Conservation (phyloP, 1,140 invertebrate genomes). For the Ostrea edulis region DNA sequence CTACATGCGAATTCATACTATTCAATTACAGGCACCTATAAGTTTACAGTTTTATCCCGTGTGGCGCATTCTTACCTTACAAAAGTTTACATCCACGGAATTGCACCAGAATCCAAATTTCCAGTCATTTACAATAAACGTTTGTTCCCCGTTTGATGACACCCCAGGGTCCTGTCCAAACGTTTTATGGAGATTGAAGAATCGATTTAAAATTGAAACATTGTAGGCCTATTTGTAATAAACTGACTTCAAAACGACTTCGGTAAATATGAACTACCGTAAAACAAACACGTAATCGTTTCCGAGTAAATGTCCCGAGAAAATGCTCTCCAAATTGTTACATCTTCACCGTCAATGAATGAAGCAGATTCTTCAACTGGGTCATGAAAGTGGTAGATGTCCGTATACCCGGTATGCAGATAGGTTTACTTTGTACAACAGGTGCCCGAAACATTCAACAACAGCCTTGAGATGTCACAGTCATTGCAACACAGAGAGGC, state of each 20-base stretch:
- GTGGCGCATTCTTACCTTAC: background rate
- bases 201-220: constrained; percentile 36
- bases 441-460: background rate
- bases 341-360: background rate
- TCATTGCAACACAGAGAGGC: background rate
- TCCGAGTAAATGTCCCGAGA: background rate
- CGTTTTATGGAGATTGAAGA: background rate
- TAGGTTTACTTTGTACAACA: background rate
- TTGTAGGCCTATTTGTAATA: constrained; percentile 9
- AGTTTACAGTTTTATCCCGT: background rate
- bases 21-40: too few relatives aligned
- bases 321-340: background rate
- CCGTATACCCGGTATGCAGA: background rate
- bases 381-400: background rate
- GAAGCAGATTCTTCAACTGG: background rate
- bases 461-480: constrained; percentile 20
- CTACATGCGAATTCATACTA: too few relatives aligned
- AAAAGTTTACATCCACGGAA: background rate
- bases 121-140: background rate
- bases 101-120: background rate
- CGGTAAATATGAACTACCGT: background rate
- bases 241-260: background rate
- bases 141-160: background rate
- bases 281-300: constrained; percentile 29
- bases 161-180: background rate